Conservation (phyloP, 2,888 invertebrate species). For the Chydorus sphaericus region DNA sequence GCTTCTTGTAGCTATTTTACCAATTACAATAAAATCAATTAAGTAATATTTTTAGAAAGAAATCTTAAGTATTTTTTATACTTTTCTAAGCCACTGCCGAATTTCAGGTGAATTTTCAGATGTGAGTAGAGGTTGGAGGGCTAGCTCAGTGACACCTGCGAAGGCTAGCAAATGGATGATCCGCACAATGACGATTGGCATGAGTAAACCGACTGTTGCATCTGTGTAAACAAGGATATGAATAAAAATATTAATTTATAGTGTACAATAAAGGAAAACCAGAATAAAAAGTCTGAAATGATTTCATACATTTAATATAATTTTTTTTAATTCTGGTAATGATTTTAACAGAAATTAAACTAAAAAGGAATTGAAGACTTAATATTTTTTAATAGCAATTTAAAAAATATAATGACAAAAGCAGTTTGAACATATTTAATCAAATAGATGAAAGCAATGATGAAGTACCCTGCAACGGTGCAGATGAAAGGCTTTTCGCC, state of each 20-base stretch:
- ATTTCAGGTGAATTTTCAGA: conserved; percentile 35
- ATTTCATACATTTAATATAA: too few relatives aligned
- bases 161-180: conserved; percentile 47
- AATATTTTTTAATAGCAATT: too few relatives aligned
- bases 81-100: conserved; percentile 38
- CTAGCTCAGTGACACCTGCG: conserved; percentile 36
- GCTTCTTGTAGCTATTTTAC: conserved; percentile 4
- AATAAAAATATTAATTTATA: neutral
- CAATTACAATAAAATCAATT: neutral
- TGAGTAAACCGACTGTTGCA: conserved; percentile 57
- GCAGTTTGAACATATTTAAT: too few relatives aligned
- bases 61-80: conserved; percentile 14
- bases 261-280: neutral
- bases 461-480: conserved; percentile 35
- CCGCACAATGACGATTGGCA: conserved; percentile 56
- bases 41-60: neutral
- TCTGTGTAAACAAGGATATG: conserved; percentile 21
- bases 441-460: too few relatives aligned
- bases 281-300: too few relatives aligned
- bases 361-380: too few relatives aligned
- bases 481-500: conserved; percentile 62
- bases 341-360: too few relatives aligned
- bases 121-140: conserved; percentile 32
- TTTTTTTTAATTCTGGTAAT: too few relatives aligned
- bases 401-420: too few relatives aligned